Evolutionary conservation across 2,888 invertebrate species (phyloP).

Genomic region (Nomada hirtipes): DNA sequence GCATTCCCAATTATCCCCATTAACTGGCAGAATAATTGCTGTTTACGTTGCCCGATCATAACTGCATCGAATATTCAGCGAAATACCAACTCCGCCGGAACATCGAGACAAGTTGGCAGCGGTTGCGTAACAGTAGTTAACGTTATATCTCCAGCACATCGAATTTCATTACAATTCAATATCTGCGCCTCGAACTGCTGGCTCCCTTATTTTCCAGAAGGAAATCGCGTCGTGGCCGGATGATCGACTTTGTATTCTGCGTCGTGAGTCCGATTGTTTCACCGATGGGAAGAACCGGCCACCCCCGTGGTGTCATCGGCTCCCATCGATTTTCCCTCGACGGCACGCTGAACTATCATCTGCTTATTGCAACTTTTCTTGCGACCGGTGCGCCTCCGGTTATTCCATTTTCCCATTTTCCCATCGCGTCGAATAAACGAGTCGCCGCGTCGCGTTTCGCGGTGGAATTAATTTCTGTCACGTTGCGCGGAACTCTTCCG

Average conservation of each 20-base stretch:
- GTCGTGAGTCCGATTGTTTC: slow-evolving; percentile 9
- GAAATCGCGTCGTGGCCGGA: slow-evolving; percentile 42
- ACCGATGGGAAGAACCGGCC: neutral
- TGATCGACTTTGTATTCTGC: slow-evolving; percentile 38
- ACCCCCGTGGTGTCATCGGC: neutral
- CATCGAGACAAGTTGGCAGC: neutral
- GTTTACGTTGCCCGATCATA: neutral
- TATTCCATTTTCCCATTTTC: slow-evolving; percentile 1
- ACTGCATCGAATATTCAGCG: slow-evolving; percentile 5
- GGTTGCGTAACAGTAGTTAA: neutral
- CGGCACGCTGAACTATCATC: neutral
- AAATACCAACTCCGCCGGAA: neutral
- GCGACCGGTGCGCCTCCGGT: too few relatives aligned
- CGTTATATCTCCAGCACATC: slow-evolving; percentile 23
- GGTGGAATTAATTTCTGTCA: slow-evolving; percentile 1
- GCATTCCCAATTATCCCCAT: neutral
- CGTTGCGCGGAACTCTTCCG: too few relatives aligned
- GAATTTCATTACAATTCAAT: slow-evolving; percentile 27
- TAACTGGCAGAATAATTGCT: slow-evolving; percentile 5
- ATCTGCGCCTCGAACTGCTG: neutral
- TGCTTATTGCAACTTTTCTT: slow-evolving; percentile 12
- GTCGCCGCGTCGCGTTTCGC: neutral
- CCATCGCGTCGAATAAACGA: neutral
- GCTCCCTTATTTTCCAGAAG: slow-evolving; percentile 33
- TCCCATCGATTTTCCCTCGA: slow-evolving; percentile 6